These are phyloP conservation scores for Emmelina monodactyla DNA, from an alignment of 2,888 invertebrate genomes.

Conservation along the genomic window DNA sequence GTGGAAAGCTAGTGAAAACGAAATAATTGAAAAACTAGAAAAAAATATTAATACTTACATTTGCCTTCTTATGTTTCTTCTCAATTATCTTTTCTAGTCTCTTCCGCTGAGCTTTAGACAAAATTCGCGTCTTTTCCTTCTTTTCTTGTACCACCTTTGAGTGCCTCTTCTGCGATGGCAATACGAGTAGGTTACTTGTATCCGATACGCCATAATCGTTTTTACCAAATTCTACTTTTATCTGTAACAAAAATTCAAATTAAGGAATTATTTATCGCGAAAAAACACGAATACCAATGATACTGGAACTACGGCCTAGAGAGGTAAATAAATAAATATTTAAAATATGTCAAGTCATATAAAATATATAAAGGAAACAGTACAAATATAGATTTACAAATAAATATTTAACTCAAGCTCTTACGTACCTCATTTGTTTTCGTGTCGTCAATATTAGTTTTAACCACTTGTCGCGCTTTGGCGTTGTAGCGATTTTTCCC, in stretches of 20 bases:
- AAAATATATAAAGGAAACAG: too few species aligned
- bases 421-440: slow-evolving; percentile 69
- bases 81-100: slow-evolving; percentile 86
- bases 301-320: too few species aligned
- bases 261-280: too few species aligned
- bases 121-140: slow-evolving; percentile 67
- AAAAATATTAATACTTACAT: slow-evolving; percentile 70
- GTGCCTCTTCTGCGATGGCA: slow-evolving; percentile 84
- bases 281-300: too few species aligned
- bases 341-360: too few species aligned
- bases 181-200: slow-evolving; percentile 78
- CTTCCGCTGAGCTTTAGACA: slow-evolving; percentile 90
- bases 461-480: slow-evolving; percentile 74
- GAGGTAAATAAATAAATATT: too few species aligned
- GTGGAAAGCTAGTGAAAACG: too few species aligned
- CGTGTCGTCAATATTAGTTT: slow-evolving; percentile 75
- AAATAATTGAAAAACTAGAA: slow-evolving; percentile 3
- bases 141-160: slow-evolving; percentile 72
- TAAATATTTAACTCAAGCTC: not conserved
- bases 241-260: slow-evolving; percentile 41
- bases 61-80: slow-evolving; percentile 87
- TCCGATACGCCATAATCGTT: slow-evolving; percentile 69
- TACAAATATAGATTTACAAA: too few species aligned
- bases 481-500: slow-evolving; percentile 78
- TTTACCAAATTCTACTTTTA: slow-evolving; percentile 70